Conservation (phyloP, 2,888 invertebrate genomes). For the Bruchidius siliquastri region DNA sequence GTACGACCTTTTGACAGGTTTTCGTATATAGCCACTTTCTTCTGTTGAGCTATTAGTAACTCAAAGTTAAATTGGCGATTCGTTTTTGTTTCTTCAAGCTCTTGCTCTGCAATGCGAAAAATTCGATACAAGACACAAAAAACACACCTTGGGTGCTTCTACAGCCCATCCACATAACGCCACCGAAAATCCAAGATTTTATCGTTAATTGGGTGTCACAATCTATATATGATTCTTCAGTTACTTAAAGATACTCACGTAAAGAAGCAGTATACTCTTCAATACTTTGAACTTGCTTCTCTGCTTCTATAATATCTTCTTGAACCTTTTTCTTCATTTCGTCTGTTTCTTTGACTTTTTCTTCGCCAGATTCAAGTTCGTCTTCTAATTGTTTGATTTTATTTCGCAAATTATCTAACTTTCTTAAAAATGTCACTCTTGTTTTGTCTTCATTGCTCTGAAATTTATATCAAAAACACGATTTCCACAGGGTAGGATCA, state of each 20-base stretch:
- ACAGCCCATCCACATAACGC: too few relatives aligned
- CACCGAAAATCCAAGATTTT: too few relatives aligned
- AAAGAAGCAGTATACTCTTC: conserved; percentile 9
- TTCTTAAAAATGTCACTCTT: conserved; percentile 52
- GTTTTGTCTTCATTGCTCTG: conserved; percentile 41
- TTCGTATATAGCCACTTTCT: conserved; percentile 59
- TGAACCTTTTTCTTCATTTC: conserved; percentile 9
- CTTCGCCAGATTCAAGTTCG: conserved; percentile 27
- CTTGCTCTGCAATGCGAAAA: conserved; percentile 22
- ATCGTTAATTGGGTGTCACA: too few relatives aligned
- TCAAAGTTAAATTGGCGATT: conserved; percentile 52
- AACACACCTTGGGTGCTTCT: too few relatives aligned
- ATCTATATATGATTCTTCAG: too few relatives aligned
- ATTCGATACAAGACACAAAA: too few relatives aligned
- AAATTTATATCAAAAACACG: background rate
- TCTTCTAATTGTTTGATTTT: conserved; percentile 54
- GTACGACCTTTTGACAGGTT: conserved; percentile 47
- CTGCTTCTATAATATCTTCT: conserved; percentile 7
- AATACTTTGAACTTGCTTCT: conserved; percentile 12
- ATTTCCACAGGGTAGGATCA: too few relatives aligned
- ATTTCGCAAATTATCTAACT: conserved; percentile 55
- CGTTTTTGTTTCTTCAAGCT: conserved; percentile 41
- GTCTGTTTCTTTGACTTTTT: conserved; percentile 7
- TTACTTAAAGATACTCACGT: background rate
- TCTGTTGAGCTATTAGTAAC: conserved; percentile 63